These are phyloP conservation scores for Spea hammondii DNA, from an alignment of 2,797 vertebrate species.

Conservation along the genomic window DNA sequence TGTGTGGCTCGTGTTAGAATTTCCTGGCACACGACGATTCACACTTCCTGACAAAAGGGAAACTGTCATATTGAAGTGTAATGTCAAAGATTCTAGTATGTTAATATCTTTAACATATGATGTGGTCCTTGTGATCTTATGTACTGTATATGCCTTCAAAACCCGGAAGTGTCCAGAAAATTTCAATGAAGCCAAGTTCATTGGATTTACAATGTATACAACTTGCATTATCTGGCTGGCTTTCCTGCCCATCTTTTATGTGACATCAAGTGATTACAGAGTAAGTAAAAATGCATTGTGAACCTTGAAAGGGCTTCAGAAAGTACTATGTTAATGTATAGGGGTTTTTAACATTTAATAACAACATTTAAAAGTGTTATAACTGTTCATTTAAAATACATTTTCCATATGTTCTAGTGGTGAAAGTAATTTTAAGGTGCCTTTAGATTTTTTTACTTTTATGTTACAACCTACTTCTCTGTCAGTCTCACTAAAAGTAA, in stretches of 20 bases:
- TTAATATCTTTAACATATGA: constrained; percentile 93
- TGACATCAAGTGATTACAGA: constrained; percentile 98
- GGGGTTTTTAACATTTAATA: too few species aligned
- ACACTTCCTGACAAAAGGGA: constrained; percentile 91
- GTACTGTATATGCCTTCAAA: constrained; percentile 98
- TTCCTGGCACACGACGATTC: constrained; percentile 87
- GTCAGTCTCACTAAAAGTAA: too few species aligned
- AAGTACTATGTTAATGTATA: too few species aligned
- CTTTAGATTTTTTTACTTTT: too few species aligned
- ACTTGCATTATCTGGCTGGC: constrained; percentile 99
- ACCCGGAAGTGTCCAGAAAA: constrained; percentile 99
- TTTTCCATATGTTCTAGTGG: too few species aligned
- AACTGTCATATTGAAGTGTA: constrained; percentile 96
- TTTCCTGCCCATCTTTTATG: constrained; percentile 98
- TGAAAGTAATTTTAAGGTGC: too few species aligned
- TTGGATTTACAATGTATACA: constrained; percentile 99
- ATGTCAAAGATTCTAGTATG: constrained; percentile 96
- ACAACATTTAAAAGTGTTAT: too few species aligned
- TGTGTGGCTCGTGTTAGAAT: constrained; percentile 91
- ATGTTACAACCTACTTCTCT: too few species aligned
- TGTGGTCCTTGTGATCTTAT: constrained; percentile 93
- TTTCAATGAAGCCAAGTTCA: constrained; percentile 99
- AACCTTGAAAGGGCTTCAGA: too few species aligned
- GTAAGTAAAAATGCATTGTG: constrained; percentile 68
- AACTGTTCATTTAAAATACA: too few species aligned